Conservation (phyloP, 2,797 vertebrate species). For the Bufotes viridis region DNA sequence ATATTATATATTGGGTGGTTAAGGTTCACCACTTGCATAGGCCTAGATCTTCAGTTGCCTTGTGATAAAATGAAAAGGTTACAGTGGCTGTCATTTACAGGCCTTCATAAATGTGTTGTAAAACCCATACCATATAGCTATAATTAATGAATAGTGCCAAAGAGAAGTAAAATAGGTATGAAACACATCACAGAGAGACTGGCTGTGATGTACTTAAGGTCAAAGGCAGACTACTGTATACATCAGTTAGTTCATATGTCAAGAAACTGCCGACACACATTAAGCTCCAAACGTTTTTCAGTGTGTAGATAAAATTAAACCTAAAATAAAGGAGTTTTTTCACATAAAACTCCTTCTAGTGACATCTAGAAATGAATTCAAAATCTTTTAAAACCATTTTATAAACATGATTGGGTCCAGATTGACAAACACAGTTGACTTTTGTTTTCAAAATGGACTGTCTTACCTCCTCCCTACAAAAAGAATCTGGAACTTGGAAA, state of each 20-base stretch:
- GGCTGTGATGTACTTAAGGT: background rate
- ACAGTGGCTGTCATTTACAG: background rate
- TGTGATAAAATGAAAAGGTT: background rate
- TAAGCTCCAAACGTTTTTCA: background rate
- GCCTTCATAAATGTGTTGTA: background rate
- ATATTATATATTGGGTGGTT: background rate
- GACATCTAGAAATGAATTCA: background rate
- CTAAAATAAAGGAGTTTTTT: background rate
- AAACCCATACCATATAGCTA: background rate
- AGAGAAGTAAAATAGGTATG: background rate
- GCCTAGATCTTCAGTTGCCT: background rate
- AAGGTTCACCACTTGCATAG: background rate
- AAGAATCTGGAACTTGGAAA: too few relatives aligned
- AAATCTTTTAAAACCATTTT: background rate
- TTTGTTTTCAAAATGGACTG: too few relatives aligned
- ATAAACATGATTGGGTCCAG: too few relatives aligned
- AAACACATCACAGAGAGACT: background rate
- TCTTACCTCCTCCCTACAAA: too few relatives aligned
- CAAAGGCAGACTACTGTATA: background rate
- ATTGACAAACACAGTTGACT: too few relatives aligned
- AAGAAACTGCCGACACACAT: background rate
- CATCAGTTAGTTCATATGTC: slow-evolving; percentile 5
- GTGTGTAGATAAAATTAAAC: background rate
- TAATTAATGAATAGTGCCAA: slow-evolving; percentile 1
- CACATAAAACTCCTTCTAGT: background rate